Conservation (phyloP, 2,113 vertebrate species). For the Mellivora capensis region DNA sequence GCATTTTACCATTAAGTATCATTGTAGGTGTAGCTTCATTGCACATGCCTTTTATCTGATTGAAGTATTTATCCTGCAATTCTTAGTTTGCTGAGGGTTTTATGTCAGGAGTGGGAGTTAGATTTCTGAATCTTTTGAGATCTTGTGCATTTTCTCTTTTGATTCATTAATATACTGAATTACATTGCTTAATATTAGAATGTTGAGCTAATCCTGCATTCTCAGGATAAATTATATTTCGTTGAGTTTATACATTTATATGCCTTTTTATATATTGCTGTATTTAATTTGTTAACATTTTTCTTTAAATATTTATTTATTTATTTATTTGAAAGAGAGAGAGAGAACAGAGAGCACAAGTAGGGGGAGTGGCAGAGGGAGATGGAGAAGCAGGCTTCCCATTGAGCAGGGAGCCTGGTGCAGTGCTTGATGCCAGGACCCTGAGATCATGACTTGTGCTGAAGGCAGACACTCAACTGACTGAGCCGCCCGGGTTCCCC, state of each 20-base stretch:
- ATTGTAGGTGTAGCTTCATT: background rate
- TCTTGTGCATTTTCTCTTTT: background rate
- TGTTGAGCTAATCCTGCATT: background rate
- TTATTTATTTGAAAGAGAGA: background rate
- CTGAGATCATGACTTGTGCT: background rate
- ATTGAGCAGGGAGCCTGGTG: background rate
- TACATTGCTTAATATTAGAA: background rate
- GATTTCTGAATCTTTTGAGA: background rate
- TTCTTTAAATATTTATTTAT: background rate
- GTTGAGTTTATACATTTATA: background rate
- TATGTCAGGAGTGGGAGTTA: background rate
- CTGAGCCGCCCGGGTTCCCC: background rate
- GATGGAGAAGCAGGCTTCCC: background rate
- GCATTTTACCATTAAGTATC: background rate
- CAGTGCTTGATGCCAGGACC: accelerated
- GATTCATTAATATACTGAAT: background rate
- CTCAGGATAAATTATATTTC: background rate
- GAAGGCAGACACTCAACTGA: background rate
- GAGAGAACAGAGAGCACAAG: background rate
- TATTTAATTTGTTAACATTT: background rate
- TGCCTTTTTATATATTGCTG: background rate
- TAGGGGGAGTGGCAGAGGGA: background rate
- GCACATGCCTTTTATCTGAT: background rate
- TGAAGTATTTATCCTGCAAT: background rate
- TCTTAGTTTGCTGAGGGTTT: background rate